Conservation (phyloP, 2,797 vertebrate genomes). For the Periparus ater region DNA sequence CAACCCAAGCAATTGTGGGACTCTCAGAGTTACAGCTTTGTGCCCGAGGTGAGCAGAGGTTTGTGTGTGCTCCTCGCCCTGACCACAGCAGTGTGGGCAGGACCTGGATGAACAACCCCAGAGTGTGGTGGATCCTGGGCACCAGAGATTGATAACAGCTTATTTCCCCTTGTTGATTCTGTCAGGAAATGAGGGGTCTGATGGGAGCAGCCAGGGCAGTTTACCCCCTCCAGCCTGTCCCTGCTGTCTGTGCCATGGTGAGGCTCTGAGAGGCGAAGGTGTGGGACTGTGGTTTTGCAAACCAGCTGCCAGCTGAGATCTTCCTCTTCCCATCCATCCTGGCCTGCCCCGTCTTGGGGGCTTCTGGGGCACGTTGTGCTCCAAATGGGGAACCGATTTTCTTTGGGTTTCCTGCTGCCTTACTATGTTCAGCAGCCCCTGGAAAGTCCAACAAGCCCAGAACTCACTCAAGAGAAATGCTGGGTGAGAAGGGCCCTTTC, state of each 20-base stretch:
- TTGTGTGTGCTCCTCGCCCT: not conserved
- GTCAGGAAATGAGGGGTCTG: fast-evolving
- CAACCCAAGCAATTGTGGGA: not conserved
- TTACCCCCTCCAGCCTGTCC: not conserved
- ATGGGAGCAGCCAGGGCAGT: not conserved
- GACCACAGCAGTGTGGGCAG: not conserved
- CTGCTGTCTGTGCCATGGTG: fast-evolving
- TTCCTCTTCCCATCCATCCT: constrained; percentile 13
- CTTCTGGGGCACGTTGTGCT: not conserved
- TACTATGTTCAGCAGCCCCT: not conserved
- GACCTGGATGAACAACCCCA: not conserved
- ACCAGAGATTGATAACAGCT: not conserved
- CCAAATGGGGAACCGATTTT: constrained; percentile 48
- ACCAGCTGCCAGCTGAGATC: not conserved
- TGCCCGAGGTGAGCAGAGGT: fast-evolving
- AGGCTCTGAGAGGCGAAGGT: not conserved
- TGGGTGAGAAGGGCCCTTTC: not conserved
- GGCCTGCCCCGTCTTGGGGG: not conserved
- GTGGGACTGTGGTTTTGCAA: constrained; percentile 6
- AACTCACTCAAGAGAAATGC: not conserved
- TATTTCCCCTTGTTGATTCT: fast-evolving
- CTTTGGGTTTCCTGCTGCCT: constrained; percentile 24
- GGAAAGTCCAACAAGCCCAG: constrained; percentile 20
- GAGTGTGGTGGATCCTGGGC: not conserved
- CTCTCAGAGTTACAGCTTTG: not conserved